These are phyloP conservation scores for Leucophenga montana DNA, from an alignment of 2,888 invertebrate genomes.

Conservation along the genomic window DNA sequence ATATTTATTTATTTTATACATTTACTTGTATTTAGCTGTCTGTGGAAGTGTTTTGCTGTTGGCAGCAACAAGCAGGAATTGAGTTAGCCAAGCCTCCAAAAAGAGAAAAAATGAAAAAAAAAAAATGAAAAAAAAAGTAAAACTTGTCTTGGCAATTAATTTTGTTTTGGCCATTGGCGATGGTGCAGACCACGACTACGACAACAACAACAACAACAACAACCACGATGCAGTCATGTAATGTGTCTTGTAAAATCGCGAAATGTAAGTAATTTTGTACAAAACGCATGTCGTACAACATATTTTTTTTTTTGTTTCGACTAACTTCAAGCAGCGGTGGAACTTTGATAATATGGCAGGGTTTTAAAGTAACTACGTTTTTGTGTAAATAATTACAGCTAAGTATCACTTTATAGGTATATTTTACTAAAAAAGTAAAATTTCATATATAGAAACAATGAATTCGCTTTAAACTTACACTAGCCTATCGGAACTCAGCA, in stretches of 20 bases:
- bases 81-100: slow-evolving; percentile 21
- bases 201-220: too few relatives aligned
- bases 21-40: neutral
- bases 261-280: slow-evolving; percentile 1
- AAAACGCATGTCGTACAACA: slow-evolving; percentile 1
- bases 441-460: too few relatives aligned
- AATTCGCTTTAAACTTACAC: too few relatives aligned
- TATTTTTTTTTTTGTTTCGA: neutral
- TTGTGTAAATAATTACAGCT: too few relatives aligned
- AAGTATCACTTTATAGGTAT: too few relatives aligned
- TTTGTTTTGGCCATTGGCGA: neutral
- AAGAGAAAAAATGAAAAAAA: too few relatives aligned
- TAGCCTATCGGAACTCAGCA: too few relatives aligned
- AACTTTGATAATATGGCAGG: too few relatives aligned
- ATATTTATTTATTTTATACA: slow-evolving; percentile 17
- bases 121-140: too few relatives aligned
- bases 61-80: slow-evolving; percentile 11
- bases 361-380: too few relatives aligned
- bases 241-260: slow-evolving; percentile 1
- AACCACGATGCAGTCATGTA: slow-evolving; percentile 6
- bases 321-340: neutral
- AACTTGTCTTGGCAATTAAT: slow-evolving; percentile 19
- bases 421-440: too few relatives aligned
- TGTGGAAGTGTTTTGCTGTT: slow-evolving; percentile 10
- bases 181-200: neutral